These are phyloP conservation scores for Escarpia spicata DNA, from an alignment of 2,888 invertebrate species.

Conservation along the genomic window DNA sequence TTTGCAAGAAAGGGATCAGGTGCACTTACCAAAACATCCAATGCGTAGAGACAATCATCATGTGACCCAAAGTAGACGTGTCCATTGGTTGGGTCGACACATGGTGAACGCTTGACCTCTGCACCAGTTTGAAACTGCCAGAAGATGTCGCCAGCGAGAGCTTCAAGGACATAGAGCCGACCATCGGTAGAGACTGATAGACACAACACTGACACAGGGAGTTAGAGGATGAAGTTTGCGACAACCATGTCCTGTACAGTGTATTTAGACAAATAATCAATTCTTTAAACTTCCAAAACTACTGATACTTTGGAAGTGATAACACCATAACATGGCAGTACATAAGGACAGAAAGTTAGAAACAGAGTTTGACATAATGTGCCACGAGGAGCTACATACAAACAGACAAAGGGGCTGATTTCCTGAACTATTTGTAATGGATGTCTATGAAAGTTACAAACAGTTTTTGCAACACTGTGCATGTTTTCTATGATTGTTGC, in stretches of 20 bases:
- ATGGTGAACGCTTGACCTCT: slow-evolving; percentile 76
- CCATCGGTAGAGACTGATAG: slow-evolving; percentile 77
- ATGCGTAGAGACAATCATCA: slow-evolving; percentile 74
- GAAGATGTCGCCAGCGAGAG: slow-evolving; percentile 69
- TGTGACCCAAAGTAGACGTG: slow-evolving; percentile 77
- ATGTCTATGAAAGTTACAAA: too few relatives aligned
- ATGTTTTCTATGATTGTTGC: too few relatives aligned
- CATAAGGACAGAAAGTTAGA: too few relatives aligned
- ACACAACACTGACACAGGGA: background rate
- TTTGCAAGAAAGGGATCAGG: background rate
- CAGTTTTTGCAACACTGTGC: too few relatives aligned
- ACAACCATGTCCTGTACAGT: background rate
- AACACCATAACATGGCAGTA: too few relatives aligned
- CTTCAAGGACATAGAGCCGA: slow-evolving; percentile 74
- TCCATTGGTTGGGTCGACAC: slow-evolving; percentile 67
- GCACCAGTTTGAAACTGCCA: slow-evolving; percentile 75
- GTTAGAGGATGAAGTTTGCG: background rate
- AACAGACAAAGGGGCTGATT: too few relatives aligned
- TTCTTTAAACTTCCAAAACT: too few relatives aligned
- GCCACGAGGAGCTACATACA: too few relatives aligned
- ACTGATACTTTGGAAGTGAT: too few relatives aligned
- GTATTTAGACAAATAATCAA: too few relatives aligned
- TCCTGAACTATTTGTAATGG: too few relatives aligned
- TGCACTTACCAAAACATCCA: slow-evolving; percentile 70
- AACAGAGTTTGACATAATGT: too few relatives aligned